Base-by-base conservation (phyloP, 30 jellyfish, hydroid and myxozoan species). In the Aurelia aurita region DNA sequence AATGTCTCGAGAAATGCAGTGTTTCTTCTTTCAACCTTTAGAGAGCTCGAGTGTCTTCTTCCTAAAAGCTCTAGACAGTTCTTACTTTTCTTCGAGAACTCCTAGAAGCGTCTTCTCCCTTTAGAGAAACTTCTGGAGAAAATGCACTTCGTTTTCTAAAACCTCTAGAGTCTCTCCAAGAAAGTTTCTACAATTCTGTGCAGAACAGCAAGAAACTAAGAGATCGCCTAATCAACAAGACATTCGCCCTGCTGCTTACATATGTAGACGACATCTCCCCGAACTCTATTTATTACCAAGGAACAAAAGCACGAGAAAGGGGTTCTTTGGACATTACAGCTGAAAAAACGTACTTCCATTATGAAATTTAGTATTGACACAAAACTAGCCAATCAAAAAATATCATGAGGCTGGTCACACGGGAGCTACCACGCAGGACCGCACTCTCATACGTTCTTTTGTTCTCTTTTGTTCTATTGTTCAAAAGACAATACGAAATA, bases 311-410 rank as follows among this genome's bases (percentile, higher is more conserved):
- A 26, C 60, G 23, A 81, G 79, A 62, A 74, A n/a, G 74, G 82
- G 74, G 82, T 34, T 44, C 87, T 84, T 81, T 65, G 31, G 85
- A 35, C 46, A 25, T 29, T 84, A 53, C 94, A 84, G 94, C 94
- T 84, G 94, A 84, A 73, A 84, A 70, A 84, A 75, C 94, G 72
- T 64, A 55, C 23, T 3, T 61, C 94, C 59, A 43, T 61, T 84
- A 72, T 71, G 70, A 35, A 45, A 44, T 29, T 3, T 57, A 72
- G 62, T 84, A 59, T 84, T 84, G 61, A 78, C 87, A 46, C 61
- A 27, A 7, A 70, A 57, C 21, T 27, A 58, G 64, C 94, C 94
- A 71, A 84, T 84, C 82, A 72, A 15, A 21, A 28, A 46, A 13
- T 58, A 69, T 43, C n/a, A 26, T 54, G 28, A 57, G 44, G 79